phyloP scores from a whole-genome alignment of 1,140 invertebrate genomes.

The Diploscapter pachys region DNA sequence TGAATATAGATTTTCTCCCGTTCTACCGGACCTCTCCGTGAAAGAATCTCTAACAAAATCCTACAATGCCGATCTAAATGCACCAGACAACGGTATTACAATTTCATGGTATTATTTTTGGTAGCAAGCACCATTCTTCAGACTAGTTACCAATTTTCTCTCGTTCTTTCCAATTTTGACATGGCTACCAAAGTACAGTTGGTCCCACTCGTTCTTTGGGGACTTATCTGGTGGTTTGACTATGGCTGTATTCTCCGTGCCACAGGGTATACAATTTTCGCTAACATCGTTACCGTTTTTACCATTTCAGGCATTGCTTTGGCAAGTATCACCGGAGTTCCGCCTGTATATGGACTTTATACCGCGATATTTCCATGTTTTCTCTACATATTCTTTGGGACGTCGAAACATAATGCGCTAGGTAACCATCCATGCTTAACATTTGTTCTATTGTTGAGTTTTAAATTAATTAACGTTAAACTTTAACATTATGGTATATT shows the following conservation, averaged over 20 bases:
- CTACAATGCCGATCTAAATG: no score
- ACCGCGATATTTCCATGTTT: conserved; percentile 57
- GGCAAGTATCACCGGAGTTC: conserved; percentile 55
- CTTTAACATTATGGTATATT: no score
- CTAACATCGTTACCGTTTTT: background rate
- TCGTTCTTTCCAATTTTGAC: conserved; percentile 43
- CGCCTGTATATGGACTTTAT: conserved; percentile 55
- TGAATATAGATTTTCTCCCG: no score
- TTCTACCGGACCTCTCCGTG: no score
- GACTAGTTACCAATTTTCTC: conserved; percentile 13
- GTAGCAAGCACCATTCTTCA: no score
- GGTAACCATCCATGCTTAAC: conserved; percentile 20
- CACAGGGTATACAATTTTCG: conserved; percentile 43
- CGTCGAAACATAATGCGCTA: conserved; percentile 53
- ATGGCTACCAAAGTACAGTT: conserved; percentile 48
- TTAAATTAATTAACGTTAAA: no score
- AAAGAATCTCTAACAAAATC: no score
- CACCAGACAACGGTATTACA: no score
- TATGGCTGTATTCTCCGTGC: conserved; percentile 52
- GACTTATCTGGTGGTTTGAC: conserved; percentile 55
- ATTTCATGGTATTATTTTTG: no score
- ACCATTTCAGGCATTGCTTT: conserved; percentile 49
- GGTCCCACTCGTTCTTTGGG: conserved; percentile 47
- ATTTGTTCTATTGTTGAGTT: background rate
- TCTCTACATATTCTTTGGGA: conserved; percentile 56